Conservation (phyloP, 1,140 invertebrate genomes). For the Cryptotermes secundus region DNA sequence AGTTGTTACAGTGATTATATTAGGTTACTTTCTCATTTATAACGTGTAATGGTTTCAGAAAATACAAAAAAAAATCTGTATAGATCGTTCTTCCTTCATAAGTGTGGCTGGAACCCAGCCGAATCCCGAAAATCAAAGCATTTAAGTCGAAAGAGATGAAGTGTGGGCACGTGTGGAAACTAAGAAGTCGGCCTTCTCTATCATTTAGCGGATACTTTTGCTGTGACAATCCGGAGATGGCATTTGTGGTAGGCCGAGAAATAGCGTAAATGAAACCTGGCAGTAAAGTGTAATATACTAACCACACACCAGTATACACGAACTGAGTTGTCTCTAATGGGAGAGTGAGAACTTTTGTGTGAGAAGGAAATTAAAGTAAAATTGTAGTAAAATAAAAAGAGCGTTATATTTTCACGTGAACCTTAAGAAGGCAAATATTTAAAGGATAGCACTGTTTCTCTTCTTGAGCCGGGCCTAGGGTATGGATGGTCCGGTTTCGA, state of each 20-base stretch:
- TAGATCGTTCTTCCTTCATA: neutral
- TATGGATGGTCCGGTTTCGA: too few relatives aligned
- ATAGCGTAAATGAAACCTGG: neutral
- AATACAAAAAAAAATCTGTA: neutral
- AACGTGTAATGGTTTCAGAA: neutral
- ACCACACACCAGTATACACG: slow-evolving; percentile 1
- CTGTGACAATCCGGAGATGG: neutral
- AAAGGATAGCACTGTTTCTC: too few relatives aligned
- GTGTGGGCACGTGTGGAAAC: neutral
- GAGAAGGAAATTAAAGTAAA: neutral
- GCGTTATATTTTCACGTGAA: neutral
- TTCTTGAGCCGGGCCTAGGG: too few relatives aligned
- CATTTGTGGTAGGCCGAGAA: neutral
- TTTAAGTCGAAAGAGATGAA: neutral
- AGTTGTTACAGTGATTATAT: too few relatives aligned
- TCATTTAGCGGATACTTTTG: neutral
- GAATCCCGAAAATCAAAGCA: neutral
- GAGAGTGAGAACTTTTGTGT: neutral
- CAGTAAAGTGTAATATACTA: neutral
- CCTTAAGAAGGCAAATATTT: too few relatives aligned
- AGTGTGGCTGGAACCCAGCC: neutral
- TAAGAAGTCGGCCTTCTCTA: neutral
- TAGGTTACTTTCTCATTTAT: too few relatives aligned
- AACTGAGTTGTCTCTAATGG: neutral
- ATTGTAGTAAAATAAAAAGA: neutral